Percentiles rank a stretch among this genome's conserved stretches.
These are phyloP conservation scores for Arenaria interpres DNA, from an alignment of 2,113 vertebrate genomes.

Conservation along the genomic window DNA sequence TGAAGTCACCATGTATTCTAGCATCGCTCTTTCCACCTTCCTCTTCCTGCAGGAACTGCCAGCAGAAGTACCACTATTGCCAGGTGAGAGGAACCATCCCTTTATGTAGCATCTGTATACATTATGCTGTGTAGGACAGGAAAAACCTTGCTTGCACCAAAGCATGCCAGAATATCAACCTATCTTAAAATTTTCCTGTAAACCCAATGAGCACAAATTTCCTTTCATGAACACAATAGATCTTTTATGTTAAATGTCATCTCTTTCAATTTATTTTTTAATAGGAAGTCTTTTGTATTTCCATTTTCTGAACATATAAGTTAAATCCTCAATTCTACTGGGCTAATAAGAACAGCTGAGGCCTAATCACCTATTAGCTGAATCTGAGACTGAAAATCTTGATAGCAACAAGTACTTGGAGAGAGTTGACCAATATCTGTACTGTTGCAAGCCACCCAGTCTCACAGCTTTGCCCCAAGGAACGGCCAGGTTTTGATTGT, in stretches of 20 bases:
- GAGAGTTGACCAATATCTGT: background rate
- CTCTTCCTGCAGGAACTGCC: background rate
- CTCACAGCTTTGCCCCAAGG: background rate
- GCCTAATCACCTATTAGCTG: background rate
- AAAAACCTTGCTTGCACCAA: background rate
- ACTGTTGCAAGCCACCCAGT: background rate
- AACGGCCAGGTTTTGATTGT: accelerated
- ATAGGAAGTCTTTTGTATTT: background rate
- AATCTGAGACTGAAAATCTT: background rate
- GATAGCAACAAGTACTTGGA: background rate
- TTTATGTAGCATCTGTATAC: accelerated
- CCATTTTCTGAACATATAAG: background rate
- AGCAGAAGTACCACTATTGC: background rate
- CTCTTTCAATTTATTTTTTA: background rate
- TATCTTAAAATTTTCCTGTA: background rate
- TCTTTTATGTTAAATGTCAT: background rate
- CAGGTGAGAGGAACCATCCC: background rate
- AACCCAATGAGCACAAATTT: background rate
- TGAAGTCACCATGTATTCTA: background rate
- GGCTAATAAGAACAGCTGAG: background rate
- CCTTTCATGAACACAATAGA: background rate
- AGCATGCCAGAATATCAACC: background rate
- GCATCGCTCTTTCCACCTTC: background rate
- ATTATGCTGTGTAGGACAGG: background rate
- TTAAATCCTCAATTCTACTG: background rate